These are phyloP conservation scores for Vidua macroura DNA, from an alignment of 2,113 vertebrate species.

Conservation along the genomic window DNA sequence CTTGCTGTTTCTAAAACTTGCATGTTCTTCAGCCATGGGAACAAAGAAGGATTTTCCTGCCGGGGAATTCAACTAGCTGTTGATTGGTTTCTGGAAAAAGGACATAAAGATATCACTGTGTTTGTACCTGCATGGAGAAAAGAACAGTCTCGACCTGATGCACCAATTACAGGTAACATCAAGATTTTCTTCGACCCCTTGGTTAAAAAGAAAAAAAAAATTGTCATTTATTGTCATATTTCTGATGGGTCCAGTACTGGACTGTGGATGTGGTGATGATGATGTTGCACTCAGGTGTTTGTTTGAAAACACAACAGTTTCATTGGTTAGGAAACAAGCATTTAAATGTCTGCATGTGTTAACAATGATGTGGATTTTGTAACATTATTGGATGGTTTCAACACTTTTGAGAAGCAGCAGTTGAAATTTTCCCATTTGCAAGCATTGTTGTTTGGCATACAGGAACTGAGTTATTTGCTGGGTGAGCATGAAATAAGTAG, in stretches of 20 bases:
- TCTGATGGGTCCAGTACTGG: neutral
- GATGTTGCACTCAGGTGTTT: neutral
- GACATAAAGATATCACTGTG: conserved; percentile 97
- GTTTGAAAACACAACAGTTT: neutral
- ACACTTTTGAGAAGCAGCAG: neutral
- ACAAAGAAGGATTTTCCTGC: conserved; percentile 98
- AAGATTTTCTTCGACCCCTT: neutral
- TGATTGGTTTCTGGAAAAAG: conserved; percentile 97
- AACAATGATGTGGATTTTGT: neutral
- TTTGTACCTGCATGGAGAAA: conserved; percentile 99
- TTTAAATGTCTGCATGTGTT: neutral
- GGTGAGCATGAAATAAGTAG: neutral
- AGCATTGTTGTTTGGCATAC: neutral
- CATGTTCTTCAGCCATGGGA: conserved; percentile 89
- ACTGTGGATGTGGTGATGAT: neutral
- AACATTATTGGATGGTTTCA: neutral
- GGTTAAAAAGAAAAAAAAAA: neutral
- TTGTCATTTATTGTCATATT: neutral
- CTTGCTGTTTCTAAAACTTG: conserved; percentile 13
- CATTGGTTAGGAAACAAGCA: neutral
- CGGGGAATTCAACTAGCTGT: conserved; percentile 95
- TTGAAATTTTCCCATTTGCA: neutral
- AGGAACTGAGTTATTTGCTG: neutral
- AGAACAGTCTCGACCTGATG: conserved; percentile 95
- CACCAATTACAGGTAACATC: conserved; percentile 90